These are phyloP conservation scores for Orientallactaga bullata DNA, from an alignment of 2,113 vertebrate genomes.

Conservation along the genomic window DNA sequence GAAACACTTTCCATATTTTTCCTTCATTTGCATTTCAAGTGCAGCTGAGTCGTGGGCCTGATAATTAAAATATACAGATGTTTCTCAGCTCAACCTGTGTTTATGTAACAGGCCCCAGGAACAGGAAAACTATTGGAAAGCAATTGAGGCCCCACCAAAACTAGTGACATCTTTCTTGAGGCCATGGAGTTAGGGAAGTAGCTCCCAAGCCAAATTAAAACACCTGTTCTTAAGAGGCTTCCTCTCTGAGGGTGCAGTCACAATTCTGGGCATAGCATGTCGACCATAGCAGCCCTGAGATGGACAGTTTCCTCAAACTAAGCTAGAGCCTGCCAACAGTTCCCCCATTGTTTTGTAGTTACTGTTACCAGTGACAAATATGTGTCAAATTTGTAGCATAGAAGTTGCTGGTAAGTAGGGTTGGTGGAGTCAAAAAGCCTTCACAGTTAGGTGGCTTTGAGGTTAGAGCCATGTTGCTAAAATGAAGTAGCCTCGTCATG, in stretches of 20 bases:
- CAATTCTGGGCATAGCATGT: too few relatives aligned
- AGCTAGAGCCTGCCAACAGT: not conserved
- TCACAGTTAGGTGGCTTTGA: not conserved
- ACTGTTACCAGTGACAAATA: not conserved
- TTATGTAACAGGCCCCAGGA: accelerated
- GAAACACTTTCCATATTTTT: not conserved
- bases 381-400: accelerated
- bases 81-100: not conserved
- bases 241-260: accelerated
- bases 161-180: not conserved
- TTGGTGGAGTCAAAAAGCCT: not conserved
- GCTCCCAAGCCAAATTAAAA: not conserved
- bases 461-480: not conserved
- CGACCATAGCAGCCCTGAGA: accelerated
- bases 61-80: not conserved
- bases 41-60: not conserved
- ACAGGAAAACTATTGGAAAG: not conserved
- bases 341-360: not conserved
- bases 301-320: not conserved
- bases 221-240: not conserved
- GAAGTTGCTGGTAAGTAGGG: not conserved
- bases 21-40: not conserved
- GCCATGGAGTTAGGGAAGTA: not conserved
- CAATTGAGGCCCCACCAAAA: not conserved
- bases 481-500: not conserved